A percentile compares a stretch with the other conserved stretches of the same genome.
Evolutionary conservation across 1,140 invertebrate species (phyloP).

Genomic region (Planococcus citri): DNA sequence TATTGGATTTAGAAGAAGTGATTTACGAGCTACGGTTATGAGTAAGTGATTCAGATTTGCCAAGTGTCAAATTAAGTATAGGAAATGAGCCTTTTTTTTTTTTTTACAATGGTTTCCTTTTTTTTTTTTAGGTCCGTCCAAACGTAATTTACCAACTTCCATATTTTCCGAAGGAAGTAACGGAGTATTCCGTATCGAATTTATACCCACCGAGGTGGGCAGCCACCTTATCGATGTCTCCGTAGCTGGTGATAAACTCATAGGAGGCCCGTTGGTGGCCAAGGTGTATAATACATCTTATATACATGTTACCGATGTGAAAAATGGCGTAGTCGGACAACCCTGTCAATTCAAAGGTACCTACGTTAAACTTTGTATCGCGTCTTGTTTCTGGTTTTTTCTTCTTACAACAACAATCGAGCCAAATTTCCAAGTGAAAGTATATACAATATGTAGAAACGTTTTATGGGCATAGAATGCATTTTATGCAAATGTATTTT

Average conservation of each 20-base stretch:
- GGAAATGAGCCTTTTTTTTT: neutral
- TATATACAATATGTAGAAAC: too few relatives aligned
- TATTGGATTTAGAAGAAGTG: constrained; percentile 49
- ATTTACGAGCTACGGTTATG: constrained; percentile 41
- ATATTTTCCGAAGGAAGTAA: constrained; percentile 57
- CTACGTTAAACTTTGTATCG: constrained; percentile 26
- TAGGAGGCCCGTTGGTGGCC: constrained; percentile 70
- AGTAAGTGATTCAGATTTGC: constrained; percentile 35
- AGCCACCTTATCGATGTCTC: constrained; percentile 78
- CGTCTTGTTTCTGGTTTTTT: neutral
- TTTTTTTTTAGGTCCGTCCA: constrained; percentile 45
- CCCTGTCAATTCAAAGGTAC: constrained; percentile 82
- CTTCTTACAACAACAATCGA: neutral
- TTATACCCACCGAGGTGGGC: constrained; percentile 80
- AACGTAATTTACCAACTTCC: constrained; percentile 51
- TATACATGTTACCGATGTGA: constrained; percentile 80
- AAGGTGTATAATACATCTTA: constrained; percentile 87
- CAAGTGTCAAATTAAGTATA: neutral
- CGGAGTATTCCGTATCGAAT: constrained; percentile 75
- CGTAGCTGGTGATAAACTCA: constrained; percentile 72
- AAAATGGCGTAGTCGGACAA: constrained; percentile 74
- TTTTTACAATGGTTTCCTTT: neutral
- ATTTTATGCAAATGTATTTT: neutral
- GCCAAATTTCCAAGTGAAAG: neutral
- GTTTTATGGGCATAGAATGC: neutral